Conservation (phyloP, 92 coral and sea anemone species). For the Heliopora coerulea region DNA sequence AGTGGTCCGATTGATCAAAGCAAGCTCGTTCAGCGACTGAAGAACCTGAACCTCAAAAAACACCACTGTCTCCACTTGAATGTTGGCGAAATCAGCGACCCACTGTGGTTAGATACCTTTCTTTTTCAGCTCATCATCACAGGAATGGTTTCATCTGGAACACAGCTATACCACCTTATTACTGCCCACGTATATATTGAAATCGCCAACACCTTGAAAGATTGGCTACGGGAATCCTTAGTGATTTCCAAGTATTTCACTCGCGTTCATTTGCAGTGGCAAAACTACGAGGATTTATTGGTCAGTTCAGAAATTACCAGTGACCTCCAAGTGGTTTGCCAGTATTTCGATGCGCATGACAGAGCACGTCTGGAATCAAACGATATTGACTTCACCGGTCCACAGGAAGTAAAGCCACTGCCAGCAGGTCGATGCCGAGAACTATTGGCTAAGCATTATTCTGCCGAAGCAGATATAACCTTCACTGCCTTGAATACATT, state of each 20-base stretch:
- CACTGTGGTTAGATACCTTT: slow-evolving; percentile 70
- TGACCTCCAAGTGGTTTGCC: slow-evolving; percentile 91
- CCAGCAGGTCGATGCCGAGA: slow-evolving; percentile 50
- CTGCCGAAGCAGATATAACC: slow-evolving; percentile 64
- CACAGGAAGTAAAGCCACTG: slow-evolving; percentile 55
- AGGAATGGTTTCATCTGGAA: slow-evolving; percentile 83
- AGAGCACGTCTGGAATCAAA: slow-evolving; percentile 63
- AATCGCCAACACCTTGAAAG: slow-evolving; percentile 85
- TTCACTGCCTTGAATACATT: slow-evolving; percentile 74
- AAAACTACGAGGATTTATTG: slow-evolving; percentile 59
- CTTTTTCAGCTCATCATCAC: slow-evolving; percentile 82
- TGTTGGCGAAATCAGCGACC: slow-evolving; percentile 85
- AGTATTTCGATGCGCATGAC: slow-evolving; percentile 71
- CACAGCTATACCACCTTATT: slow-evolving; percentile 69
- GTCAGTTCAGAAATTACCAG: slow-evolving; percentile 78
- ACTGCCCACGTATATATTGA: slow-evolving; percentile 72
- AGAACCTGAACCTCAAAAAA: slow-evolving; percentile 44
- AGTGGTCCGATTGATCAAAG: slow-evolving; percentile 81
- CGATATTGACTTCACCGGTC: slow-evolving; percentile 60
- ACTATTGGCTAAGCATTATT: slow-evolving; percentile 67
- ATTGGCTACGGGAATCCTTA: slow-evolving; percentile 76
- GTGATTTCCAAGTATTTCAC: slow-evolving; percentile 82
- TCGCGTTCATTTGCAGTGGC: slow-evolving; percentile 51
- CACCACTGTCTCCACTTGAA: slow-evolving; percentile 77
- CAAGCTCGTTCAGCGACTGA: slow-evolving; percentile 60